Base-by-base conservation (phyloP, 1,140 invertebrate species). In the Microplitis demolitor region DNA sequence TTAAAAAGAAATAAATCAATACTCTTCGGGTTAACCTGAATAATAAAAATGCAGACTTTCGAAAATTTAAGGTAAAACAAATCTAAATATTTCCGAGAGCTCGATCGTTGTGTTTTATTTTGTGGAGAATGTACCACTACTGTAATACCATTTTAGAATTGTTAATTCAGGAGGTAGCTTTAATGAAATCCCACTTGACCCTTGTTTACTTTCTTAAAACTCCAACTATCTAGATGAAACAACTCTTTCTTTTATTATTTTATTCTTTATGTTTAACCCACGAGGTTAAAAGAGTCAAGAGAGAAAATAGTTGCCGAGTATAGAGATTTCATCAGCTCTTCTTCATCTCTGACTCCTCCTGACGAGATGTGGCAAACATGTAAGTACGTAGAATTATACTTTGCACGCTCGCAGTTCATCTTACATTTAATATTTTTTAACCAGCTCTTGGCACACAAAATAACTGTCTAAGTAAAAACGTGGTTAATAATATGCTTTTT, bases 141-240 rank as follows among this genome's bases (percentile, higher is more conserved):
- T 24, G 76, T 79, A 80, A 82, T 78, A 72, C 78, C 76, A 75
- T 80, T 82, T 82, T 82, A 78, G 78, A 81, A 82, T 82, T 82
- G 81, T 80, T 82, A 82, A 82, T 82, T 80, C 77, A 77, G 76
- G 63, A 78, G 71, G 72, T 72, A 71, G 71, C 72, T 75, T 77
- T 82, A 82, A 81, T 82, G 79, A 81, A 80, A 80, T 80, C 78
- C 70, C 74, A 76, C 76, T 78, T 78, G 76, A 76, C 72, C 76
- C 69, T 76, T 63, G 53, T 60, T 70, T 62, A 70, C 54, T 70
- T 70, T 62, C 24, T 16, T 6, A 16, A 13, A 11, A 50, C 39
- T 24, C 31, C 31, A 9, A 50, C 37, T 50, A 64, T 50, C 34
- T 31, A 50, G 39, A 50, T 62, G 60, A 62, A 39, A 62, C 31